Percentiles rank a stretch among this genome's conserved stretches.
These are phyloP conservation scores for Pangasius djambal DNA, from an alignment of 2,797 vertebrate genomes.

Conservation along the genomic window DNA sequence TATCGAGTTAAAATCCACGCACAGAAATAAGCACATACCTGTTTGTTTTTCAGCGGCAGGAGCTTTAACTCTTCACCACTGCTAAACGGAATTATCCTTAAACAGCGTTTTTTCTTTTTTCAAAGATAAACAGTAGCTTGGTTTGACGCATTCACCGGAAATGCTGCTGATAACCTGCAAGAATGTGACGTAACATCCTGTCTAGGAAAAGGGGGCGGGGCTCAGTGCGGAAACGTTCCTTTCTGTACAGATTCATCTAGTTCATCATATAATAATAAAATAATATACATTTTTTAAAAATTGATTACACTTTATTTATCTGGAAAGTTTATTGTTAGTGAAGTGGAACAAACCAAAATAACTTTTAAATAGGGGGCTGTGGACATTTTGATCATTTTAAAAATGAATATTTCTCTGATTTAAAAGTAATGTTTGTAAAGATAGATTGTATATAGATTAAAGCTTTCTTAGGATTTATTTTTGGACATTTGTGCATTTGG, in stretches of 20 bases:
- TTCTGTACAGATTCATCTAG: no score
- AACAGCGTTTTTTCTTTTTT: not conserved
- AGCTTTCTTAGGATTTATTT: no score
- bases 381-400: no score
- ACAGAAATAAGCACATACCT: not conserved
- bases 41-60: not conserved
- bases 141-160: constrained; percentile 22
- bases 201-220: no score
- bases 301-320: no score
- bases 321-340: no score
- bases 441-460: not conserved
- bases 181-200: constrained; percentile 19
- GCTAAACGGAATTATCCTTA: not conserved
- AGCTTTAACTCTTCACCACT: not conserved
- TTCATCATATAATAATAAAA: not conserved
- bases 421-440: not conserved
- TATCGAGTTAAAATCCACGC: not conserved
- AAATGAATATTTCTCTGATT: no score
- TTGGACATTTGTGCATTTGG: not conserved
- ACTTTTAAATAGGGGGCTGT: not conserved
- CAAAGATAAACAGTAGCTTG: not conserved
- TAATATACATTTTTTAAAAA: no score
- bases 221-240: not conserved
- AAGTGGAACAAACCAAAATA: not conserved
- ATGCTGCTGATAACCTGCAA: constrained; percentile 15